These are phyloP conservation scores for Parnassius glacialis DNA, from an alignment of 2,888 invertebrate genomes.

Conservation along the genomic window DNA sequence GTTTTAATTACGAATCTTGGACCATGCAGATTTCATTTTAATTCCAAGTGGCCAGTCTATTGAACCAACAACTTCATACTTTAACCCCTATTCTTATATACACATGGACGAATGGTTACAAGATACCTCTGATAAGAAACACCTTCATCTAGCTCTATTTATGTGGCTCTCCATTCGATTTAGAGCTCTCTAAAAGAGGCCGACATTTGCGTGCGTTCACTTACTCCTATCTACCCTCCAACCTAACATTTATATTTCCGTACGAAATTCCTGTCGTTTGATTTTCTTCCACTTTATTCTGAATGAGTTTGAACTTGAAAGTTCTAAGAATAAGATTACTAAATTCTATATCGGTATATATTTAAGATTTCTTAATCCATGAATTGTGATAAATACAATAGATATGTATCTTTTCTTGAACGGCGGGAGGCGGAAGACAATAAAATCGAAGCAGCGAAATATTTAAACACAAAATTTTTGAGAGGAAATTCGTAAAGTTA, in stretches of 20 bases:
- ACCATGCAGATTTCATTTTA: no score
- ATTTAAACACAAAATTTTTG: slow-evolving; percentile 65
- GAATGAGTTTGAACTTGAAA: slow-evolving; percentile 24
- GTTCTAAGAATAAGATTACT: slow-evolving; percentile 34
- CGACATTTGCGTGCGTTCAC: slow-evolving; percentile 56
- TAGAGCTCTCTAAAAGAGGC: slow-evolving; percentile 61
- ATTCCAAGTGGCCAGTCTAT: no score
- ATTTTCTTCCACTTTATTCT: slow-evolving; percentile 42
- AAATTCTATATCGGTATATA: slow-evolving; percentile 32
- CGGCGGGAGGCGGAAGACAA: slow-evolving; percentile 62
- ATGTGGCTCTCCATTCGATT: slow-evolving; percentile 76
- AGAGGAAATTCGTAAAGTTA: slow-evolving; percentile 72
- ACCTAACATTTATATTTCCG: slow-evolving; percentile 75
- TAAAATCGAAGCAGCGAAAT: slow-evolving; percentile 71
- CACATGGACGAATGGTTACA: slow-evolving; percentile 42
- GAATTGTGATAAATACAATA: slow-evolving; percentile 66
- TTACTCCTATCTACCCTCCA: slow-evolving; percentile 73
- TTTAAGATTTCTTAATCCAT: slow-evolving; percentile 54
- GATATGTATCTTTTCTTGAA: slow-evolving; percentile 62
- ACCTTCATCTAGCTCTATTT: slow-evolving; percentile 75
- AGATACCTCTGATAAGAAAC: slow-evolving; percentile 58
- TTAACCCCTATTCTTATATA: no score
- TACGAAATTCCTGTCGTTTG: slow-evolving; percentile 56
- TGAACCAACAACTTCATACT: no score
- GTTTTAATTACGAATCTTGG: no score